Conservation (phyloP, 2,113 vertebrate genomes). For the Pachycephala philippinensis region DNA sequence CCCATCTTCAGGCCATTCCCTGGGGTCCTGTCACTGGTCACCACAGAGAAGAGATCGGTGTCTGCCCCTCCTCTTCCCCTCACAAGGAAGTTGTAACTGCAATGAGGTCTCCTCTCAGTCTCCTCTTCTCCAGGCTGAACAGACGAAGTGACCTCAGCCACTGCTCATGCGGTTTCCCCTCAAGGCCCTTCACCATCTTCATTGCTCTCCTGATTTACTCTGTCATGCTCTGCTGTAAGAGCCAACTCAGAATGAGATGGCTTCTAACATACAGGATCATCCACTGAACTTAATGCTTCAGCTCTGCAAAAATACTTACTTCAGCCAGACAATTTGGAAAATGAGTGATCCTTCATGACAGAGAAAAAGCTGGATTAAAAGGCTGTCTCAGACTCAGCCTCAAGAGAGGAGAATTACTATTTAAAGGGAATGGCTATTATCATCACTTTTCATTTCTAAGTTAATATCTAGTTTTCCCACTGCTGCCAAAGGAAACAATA, state of each 20-base stretch:
- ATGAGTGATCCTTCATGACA: not conserved
- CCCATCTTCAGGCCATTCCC: not conserved
- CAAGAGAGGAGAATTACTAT: not conserved
- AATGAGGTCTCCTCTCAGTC: not conserved
- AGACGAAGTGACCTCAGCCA: not conserved
- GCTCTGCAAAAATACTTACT: not conserved
- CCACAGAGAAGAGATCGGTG: not conserved
- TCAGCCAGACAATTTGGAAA: not conserved
- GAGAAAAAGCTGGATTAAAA: not conserved
- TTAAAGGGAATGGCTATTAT: not conserved
- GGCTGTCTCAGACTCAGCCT: not conserved
- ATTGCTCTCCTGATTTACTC: not conserved
- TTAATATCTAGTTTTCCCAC: not conserved
- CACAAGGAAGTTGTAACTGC: rapidly evolving
- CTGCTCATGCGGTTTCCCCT: not conserved
- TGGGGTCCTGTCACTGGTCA: not conserved
- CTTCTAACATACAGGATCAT: not conserved
- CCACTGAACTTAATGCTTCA: not conserved
- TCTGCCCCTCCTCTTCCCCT: not conserved
- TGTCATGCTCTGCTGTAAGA: not conserved
- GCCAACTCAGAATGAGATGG: not conserved
- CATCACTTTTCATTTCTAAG: not conserved
- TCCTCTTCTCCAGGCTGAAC: not conserved
- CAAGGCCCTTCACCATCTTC: not conserved
- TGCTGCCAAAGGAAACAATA: not conserved